A percentile compares a stretch with the other conserved stretches of the same genome.
These are phyloP conservation scores for Maniola hyperantus DNA, from an alignment of 2,888 invertebrate species.

Conservation along the genomic window DNA sequence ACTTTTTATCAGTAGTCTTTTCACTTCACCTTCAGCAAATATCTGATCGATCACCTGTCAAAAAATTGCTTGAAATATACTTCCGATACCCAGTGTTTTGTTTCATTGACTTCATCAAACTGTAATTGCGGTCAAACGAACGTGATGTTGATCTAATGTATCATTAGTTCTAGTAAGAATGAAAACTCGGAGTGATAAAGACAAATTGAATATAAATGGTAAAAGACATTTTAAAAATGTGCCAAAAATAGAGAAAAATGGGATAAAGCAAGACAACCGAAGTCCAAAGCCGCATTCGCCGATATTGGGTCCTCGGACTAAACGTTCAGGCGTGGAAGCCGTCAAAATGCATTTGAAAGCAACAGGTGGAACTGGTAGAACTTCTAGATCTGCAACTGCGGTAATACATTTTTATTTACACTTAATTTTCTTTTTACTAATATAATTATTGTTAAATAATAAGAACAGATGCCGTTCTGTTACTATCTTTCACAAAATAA, in stretches of 20 bases:
- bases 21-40: conserved; percentile 67
- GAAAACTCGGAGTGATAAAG: conserved; percentile 65
- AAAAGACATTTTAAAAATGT: conserved; percentile 46
- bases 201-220: conserved; percentile 54
- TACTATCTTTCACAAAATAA: no score
- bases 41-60: conserved; percentile 63
- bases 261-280: conserved; percentile 42
- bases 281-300: conserved; percentile 43
- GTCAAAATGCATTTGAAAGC: conserved; percentile 70
- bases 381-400: conserved; percentile 74
- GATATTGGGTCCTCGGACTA: conserved; percentile 47
- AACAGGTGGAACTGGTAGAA: conserved; percentile 72
- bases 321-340: conserved; percentile 74
- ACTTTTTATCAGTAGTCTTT: conserved; percentile 64
- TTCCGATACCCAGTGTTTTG: conserved; percentile 29
- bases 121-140: conserved; percentile 29
- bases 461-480: no score
- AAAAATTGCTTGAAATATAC: conserved; percentile 35
- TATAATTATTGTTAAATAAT: neutral
- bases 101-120: conserved; percentile 22
- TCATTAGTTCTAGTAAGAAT: conserved; percentile 45
- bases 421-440: neutral
- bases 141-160: conserved; percentile 37
- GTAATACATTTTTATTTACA: conserved; percentile 46
- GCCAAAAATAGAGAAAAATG: conserved; percentile 42